Evolutionary conservation across 2,797 vertebrate genomes (phyloP), one percentile per base, ranked within the genome.

Genomic region (Jordanella pulchra): DNA sequence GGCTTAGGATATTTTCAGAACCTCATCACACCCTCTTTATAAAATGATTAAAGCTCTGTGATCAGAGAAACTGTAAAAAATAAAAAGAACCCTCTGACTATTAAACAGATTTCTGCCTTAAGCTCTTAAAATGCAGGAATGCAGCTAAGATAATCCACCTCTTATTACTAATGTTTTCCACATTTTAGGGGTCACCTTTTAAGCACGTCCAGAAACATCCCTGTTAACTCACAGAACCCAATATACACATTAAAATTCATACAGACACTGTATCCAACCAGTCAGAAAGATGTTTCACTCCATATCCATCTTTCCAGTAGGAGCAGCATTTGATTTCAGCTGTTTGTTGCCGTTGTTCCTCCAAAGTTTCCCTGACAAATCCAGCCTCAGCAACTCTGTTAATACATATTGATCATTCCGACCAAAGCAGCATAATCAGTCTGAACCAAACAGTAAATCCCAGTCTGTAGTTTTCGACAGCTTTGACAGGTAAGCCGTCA

Each of bases 371-470:
- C 63, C 30, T 51, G 64, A 71, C 18, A 53, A 48, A 71, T 64
- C 17, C 30, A 51, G 48, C 58, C 50, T 53, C n/a, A 25, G 48
- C 58, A 39, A 55, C 66, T 27, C 64, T 56, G 30, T 65, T 30
- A 72, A 55, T 56, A 73, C 48, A 10, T 65, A 73, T 71, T 44
- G 69, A 71, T 71, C 53, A 73, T 47, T 48, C 53, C 35, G 17
- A 44, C 1, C 64, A 47, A 53, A 66, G 53, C 45, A 28, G 53
- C 44, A 35, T 47, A 30, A 66, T 66, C 23, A 45, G 64, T 39
- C 51, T 15, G 64, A 30, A 35, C 21, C 53, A 12, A 48, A 32
- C 63, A 48, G 42, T 35, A 56, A 65, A 73, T 66, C 71, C 25
- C 23, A 39, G 13, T 51, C 69, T 48, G 28, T 35, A 27, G 27